Evolutionary conservation across 2,113 vertebrate genomes (phyloP), one percentile per base, ranked within the genome.

Genomic region (Dasypus novemcinctus): DNA sequence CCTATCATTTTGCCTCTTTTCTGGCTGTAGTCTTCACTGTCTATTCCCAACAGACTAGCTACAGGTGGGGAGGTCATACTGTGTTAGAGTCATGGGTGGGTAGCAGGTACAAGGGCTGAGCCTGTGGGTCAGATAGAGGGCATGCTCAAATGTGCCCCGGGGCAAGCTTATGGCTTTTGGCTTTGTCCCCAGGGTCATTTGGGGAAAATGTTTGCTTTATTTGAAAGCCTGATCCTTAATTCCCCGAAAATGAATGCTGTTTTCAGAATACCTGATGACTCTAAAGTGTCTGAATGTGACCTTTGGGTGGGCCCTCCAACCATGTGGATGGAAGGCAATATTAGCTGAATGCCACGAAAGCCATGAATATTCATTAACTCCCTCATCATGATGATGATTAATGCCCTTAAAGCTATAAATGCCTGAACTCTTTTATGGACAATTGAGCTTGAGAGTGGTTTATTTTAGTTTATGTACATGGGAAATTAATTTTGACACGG

Each of bases 351-450:
- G 83, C 83, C 83, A 52, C 75, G 49, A 63, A 94, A 95, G 46
- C 11, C 72, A 90, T 97, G 91, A 96, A 93, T 97, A 97, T 95
- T 94, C 91, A 97, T 94, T 59, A 95, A 68, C 4, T 79, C 33
- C 29, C 79, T 96, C 93, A 93, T 87, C 80, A 63, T 23, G 13
- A 79, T 68, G 80, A 85, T 94, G 91, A 96, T 95, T 90, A 95
- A 92, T 84, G 75, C n/a, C 36, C 41, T 83, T 63, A 89, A 95
- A 90, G 86, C 75, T 82, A 20, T 91, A 92, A 91, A 69, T 68
- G 52, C 63, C 94, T 97, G 81, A 94, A 86, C 79, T 89, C 82
- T 38, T 91, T 84, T 95, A 92, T 82, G 81, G 82, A 86, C 91
- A 90, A 21, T 54, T 94, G 94, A 93, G 71, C 86, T 92, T 74